phyloP scores from a whole-genome alignment of 2,797 vertebrate species.

The Ctenochaetus hawaiiensis region DNA sequence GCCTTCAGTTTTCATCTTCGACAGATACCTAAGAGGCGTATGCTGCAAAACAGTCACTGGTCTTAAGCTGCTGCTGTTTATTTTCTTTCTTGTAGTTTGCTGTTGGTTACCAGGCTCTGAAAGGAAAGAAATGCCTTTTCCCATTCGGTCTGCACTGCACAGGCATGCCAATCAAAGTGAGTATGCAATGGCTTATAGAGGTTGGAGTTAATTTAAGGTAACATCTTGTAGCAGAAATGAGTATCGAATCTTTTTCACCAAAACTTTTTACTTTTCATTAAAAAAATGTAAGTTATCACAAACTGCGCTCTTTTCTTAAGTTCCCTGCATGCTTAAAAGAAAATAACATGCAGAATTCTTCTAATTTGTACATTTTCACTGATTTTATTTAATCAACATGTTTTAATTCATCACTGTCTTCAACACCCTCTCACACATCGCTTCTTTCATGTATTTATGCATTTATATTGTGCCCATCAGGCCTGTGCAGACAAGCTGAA shows the following conservation, averaged over 20 bases:
- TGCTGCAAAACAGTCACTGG: not conserved
- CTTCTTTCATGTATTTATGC: not conserved
- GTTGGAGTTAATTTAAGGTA: not conserved
- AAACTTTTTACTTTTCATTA: not conserved
- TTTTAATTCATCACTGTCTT: no score
- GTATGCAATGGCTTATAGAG: slow-evolving; percentile 21
- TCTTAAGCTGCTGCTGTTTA: slow-evolving; percentile 26
- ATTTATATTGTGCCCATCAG: slow-evolving; percentile 72
- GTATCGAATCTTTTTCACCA: no score
- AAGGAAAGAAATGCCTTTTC: slow-evolving; percentile 94
- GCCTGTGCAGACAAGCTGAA: slow-evolving; percentile 99
- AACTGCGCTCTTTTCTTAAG: not conserved
- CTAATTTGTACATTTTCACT: not conserved
- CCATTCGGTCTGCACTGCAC: slow-evolving; percentile 98
- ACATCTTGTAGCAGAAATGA: not conserved
- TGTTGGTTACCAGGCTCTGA: slow-evolving; percentile 93
- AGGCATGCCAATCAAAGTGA: slow-evolving; percentile 99
- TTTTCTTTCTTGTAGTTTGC: slow-evolving; percentile 86
- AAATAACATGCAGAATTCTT: not conserved
- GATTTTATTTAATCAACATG: not conserved
- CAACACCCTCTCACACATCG: no score
- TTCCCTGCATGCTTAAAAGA: not conserved
- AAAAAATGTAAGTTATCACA: not conserved
- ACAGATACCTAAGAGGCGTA: not conserved
- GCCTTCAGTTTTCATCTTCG: not conserved